Evolutionary conservation across 2,888 invertebrate genomes (phyloP).

Genomic region (Caenorhabditis afra): DNA sequence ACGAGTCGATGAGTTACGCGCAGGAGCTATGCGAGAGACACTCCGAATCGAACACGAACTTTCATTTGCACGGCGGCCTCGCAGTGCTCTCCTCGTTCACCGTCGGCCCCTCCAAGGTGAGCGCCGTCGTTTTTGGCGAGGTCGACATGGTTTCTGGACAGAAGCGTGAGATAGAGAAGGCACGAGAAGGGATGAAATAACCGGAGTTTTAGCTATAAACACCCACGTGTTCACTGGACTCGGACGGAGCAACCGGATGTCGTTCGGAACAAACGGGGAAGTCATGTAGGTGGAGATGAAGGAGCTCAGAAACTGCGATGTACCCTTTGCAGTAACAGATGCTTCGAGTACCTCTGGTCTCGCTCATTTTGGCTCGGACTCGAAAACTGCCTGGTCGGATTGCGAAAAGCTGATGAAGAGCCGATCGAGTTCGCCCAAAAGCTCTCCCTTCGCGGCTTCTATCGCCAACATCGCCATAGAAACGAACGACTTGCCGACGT

Average conservation of each 20-base stretch:
- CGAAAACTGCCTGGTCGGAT: constrained; percentile 11
- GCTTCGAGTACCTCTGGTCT: constrained; percentile 33
- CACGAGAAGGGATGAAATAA: background rate
- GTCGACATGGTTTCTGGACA: constrained; percentile 11
- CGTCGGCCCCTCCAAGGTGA: background rate
- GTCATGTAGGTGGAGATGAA: constrained; percentile 5
- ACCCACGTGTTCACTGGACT: constrained; percentile 18
- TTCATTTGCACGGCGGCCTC: constrained; percentile 7
- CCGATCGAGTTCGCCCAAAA: constrained; percentile 4
- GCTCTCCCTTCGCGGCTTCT: background rate
- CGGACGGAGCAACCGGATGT: constrained; percentile 5
- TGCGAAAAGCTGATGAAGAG: background rate
- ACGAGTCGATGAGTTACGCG: constrained; percentile 16
- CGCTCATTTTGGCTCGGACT: constrained; percentile 42
- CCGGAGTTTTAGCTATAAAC: constrained; percentile 20
- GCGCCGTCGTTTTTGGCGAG: constrained; percentile 24
- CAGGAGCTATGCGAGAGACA: constrained; percentile 7
- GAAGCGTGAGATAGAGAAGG: constrained; percentile 3
- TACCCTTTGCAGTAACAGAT: constrained; percentile 2
- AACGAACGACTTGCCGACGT: constrained; percentile 3
- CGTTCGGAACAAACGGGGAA: constrained; percentile 9
- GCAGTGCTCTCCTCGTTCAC: constrained; percentile 4
- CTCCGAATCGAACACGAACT: background rate
- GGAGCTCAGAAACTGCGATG: no score
- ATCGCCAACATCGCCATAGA: constrained; percentile 5